These are phyloP conservation scores for Congeria kusceri DNA, from an alignment of 2,888 invertebrate species.

Conservation along the genomic window DNA sequence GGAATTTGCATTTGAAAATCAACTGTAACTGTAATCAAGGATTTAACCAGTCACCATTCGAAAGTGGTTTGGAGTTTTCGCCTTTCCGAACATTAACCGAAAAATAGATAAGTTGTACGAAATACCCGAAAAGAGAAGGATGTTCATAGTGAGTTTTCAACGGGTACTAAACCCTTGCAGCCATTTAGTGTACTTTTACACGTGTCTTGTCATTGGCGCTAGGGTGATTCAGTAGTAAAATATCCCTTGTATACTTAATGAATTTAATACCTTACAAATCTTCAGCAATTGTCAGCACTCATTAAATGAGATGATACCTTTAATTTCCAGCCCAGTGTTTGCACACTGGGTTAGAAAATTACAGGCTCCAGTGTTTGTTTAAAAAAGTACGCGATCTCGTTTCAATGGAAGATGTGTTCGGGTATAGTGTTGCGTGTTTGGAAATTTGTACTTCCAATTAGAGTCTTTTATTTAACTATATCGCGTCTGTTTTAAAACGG, in stretches of 20 bases:
- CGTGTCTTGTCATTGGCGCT: no score
- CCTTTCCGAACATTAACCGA: no score
- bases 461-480: conserved; percentile 12
- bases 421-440: conserved; percentile 6
- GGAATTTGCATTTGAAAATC: no score
- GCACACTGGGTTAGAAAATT: conserved; percentile 35
- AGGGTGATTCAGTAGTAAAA: conserved; percentile 6
- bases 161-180: no score
- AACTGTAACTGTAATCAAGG: no score
- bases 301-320: conserved; percentile 48
- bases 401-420: conserved; percentile 24
- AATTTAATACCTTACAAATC: conserved; percentile 8
- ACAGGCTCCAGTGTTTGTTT: conserved; percentile 25
- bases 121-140: no score
- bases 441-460: conserved; percentile 16
- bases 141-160: no score
- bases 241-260: not conserved
- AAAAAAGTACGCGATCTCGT: conserved; percentile 8
- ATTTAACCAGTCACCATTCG: no score
- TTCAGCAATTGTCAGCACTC: conserved; percentile 11
- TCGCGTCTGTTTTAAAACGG: not conserved
- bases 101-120: no score
- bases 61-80: no score
- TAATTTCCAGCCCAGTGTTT: conserved; percentile 43
- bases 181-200: no score